Evolutionary conservation across 2,888 invertebrate species (phyloP).

Genomic region (Zhuqinia jingwanae): DNA sequence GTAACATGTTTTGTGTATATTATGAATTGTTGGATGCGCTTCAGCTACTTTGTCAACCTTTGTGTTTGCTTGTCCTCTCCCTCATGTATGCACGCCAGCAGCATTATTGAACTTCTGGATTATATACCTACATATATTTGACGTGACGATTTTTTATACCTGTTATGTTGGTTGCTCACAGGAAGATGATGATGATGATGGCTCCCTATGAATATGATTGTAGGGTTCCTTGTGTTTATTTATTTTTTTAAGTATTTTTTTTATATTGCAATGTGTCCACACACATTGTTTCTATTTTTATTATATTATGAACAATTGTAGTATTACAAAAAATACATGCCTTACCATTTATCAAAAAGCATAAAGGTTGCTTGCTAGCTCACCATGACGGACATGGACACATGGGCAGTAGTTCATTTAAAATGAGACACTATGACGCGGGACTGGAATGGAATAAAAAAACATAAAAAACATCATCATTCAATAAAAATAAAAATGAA

Average conservation of each 20-base stretch:
- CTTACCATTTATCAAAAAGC: too few species aligned
- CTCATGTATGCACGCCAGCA: not conserved
- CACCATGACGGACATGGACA: too few species aligned
- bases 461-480: too few species aligned
- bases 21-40: conserved; percentile 65
- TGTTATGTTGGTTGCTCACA: conserved; percentile 24
- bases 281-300: conserved; percentile 49
- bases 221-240: conserved; percentile 25
- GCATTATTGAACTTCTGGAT: not conserved
- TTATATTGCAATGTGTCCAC: conserved; percentile 34
- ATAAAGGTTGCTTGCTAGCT: too few species aligned
- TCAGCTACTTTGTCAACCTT: conserved; percentile 66
- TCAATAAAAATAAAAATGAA: too few species aligned
- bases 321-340: too few species aligned
- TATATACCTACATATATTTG: not conserved
- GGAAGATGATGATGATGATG: conserved; percentile 35
- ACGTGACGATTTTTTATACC: conserved; percentile 1
- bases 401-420: too few species aligned
- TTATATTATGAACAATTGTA: not conserved
- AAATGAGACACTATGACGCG: too few species aligned
- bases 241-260: conserved; percentile 9
- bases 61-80: conserved; percentile 52
- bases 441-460: too few species aligned
- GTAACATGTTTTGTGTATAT: not conserved
- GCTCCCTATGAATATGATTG: conserved; percentile 22